These are phyloP conservation scores for Hirtodrosophila duncani DNA, from an alignment of 2,888 invertebrate species.

Conservation along the genomic window DNA sequence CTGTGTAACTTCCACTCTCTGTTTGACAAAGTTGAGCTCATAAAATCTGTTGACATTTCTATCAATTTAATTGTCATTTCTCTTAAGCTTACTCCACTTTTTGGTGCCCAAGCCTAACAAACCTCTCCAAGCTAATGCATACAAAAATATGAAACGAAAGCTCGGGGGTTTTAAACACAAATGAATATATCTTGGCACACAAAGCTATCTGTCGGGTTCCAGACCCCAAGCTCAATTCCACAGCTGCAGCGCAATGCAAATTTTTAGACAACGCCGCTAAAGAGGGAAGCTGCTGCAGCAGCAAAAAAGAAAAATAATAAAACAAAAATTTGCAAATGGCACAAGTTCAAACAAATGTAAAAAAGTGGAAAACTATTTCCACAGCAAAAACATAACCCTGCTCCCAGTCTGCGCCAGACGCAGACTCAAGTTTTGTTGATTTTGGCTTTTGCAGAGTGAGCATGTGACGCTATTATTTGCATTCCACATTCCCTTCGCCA, in stretches of 20 bases:
- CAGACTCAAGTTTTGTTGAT: conserved; percentile 56
- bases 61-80: conserved; percentile 64
- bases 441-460: conserved; percentile 43
- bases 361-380: conserved; percentile 17
- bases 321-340: conserved; percentile 30
- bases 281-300: conserved; percentile 3
- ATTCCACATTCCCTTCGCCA: neutral
- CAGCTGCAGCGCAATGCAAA: conserved; percentile 53
- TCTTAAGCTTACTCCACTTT: no score
- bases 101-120: no score
- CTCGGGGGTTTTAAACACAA: conserved; percentile 28
- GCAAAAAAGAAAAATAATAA: conserved; percentile 4
- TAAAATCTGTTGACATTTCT: conserved; percentile 42
- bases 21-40: conserved; percentile 9
- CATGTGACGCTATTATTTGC: neutral
- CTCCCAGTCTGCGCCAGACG: no score
- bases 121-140: no score
- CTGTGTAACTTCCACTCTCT: neutral
- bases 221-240: conserved; percentile 15
- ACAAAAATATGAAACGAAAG: conserved; percentile 1
- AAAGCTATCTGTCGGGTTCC: no score
- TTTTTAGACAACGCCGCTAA: conserved; percentile 42
- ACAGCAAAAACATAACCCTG: no score
- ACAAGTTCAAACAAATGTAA: conserved; percentile 60
- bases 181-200: conserved; percentile 30